Evolutionary conservation across 2,113 vertebrate genomes (phyloP).

Genomic region (Oxyruncus cristatus): DNA sequence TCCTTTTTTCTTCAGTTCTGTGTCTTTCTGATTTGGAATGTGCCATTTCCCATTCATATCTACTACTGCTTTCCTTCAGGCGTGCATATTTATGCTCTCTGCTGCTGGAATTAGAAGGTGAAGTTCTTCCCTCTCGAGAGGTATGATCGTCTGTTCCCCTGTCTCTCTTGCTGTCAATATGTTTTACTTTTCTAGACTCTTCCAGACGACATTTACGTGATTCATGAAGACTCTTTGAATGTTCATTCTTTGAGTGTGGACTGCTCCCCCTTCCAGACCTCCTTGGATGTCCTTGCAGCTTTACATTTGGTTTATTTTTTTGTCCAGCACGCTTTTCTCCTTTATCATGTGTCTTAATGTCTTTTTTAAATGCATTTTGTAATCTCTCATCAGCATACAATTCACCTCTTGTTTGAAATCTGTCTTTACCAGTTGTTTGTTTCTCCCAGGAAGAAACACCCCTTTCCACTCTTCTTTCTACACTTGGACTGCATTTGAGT

Average conservation of each 20-base stretch:
- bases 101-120: conserved; percentile 46
- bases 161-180: conserved; percentile 64
- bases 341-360: conserved; percentile 66
- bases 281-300: conserved; percentile 62
- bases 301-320: conserved; percentile 54
- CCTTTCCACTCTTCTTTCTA: conserved; percentile 58
- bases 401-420: conserved; percentile 54
- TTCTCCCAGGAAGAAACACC: conserved; percentile 64
- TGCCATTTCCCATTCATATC: conserved; percentile 60
- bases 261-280: conserved; percentile 63
- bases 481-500: conserved; percentile 49
- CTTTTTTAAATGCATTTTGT: conserved; percentile 64
- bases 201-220: conserved; percentile 61
- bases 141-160: conserved; percentile 42
- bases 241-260: conserved; percentile 61
- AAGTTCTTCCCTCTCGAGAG: conserved; percentile 59
- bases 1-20: conserved; percentile 76
- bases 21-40: conserved; percentile 68
- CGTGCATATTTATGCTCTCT: conserved; percentile 55
- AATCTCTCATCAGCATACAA: conserved; percentile 63
- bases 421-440: conserved; percentile 58
- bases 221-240: conserved; percentile 54
- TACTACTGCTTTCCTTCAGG: conserved; percentile 32
- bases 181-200: conserved; percentile 64
- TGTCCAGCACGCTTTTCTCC: conserved; percentile 65